Evolutionary conservation across 1,140 invertebrate genomes (phyloP), one percentile per base, ranked within the genome.

Genomic region (Papilio helenus): DNA sequence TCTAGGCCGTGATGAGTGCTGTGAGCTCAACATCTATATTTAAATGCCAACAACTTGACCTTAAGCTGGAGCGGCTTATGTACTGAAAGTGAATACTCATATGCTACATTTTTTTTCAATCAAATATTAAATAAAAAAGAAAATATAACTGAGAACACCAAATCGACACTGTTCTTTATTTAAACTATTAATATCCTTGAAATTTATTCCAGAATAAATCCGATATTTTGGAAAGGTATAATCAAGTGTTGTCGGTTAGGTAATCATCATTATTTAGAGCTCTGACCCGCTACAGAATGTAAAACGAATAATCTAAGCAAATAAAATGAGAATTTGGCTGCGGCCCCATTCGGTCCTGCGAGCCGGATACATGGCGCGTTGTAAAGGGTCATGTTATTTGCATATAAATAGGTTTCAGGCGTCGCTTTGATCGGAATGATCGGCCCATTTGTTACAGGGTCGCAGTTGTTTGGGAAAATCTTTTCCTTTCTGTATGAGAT

Each of bases 321-420:
- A 73, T 73, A 73, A 73, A 73, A 73, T 42, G 39, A 26, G 44
- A 73, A 73, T 73, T 44, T 73, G 42, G 12, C n/a, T 18, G 4
- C n/a, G 72, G 18, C 44, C 42, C 42, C 72, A 49, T 73, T 46
- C 72, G 72, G 39, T 42, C 20, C 72, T 49, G 42, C 72, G 20
- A 23, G 72, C 72, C 10, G 39, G 39, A 72, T 72, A 42, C 68
- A 39, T 72, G 68, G 34, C 39, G 34, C 34, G 68, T n/a, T 72
- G n/a, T 44, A 72, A 72, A 44, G 72, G 72, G 72, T 73, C 72
- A 73, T 20, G 42, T 18, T 73, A 73, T 73, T 73, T 46, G 72
- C 72, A 73, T 73, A 73, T 73, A 73, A 73, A 73, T 73, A 46
- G 72, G 39, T 73, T 73, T 26, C 72, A 26, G 72, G 72, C 72